Conservation (phyloP, 2,888 invertebrate genomes). For the Therioaphis trifolii region DNA sequence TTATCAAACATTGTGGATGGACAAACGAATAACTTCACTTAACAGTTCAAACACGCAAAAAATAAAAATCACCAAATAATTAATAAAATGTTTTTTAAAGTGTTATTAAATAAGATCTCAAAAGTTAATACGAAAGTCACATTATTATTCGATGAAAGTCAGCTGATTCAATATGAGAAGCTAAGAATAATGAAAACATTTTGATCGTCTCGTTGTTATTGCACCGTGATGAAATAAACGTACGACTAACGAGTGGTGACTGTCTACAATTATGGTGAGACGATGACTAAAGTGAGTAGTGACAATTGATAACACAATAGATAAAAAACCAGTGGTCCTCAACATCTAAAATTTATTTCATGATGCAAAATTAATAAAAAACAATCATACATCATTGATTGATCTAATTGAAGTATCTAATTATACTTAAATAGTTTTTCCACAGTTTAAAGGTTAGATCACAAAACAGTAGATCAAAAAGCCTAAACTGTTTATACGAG, state of each 20-base stretch:
- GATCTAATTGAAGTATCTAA: too few species aligned
- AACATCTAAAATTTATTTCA: not conserved
- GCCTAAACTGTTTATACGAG: too few species aligned
- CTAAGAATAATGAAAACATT: constrained; percentile 29
- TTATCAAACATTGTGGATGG: constrained; percentile 73
- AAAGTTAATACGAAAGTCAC: constrained; percentile 41
- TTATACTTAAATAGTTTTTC: too few species aligned
- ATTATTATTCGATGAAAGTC: constrained; percentile 45
- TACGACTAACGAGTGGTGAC: not conserved
- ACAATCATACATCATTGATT: too few species aligned
- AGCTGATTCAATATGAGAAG: constrained; percentile 42
- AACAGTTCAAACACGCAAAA: not conserved
- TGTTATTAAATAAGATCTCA: constrained; percentile 1
- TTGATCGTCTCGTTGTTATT: too few species aligned
- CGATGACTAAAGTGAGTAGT: not conserved
- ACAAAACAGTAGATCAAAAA: too few species aligned
- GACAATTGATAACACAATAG: constrained; percentile 44
- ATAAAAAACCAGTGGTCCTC: constrained; percentile 8
- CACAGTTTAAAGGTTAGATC: too few species aligned
- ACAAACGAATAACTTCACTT: not conserved
- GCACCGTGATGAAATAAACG: constrained; percentile 2
- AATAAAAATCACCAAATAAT: not conserved
- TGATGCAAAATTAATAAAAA: not conserved
- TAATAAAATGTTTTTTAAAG: not conserved
- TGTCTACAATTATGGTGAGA: too few species aligned